Percentiles rank a stretch among this genome's conserved stretches.
Conservation (phyloP, 2,113 vertebrate genomes). For the Smithornis capensis region DNA sequence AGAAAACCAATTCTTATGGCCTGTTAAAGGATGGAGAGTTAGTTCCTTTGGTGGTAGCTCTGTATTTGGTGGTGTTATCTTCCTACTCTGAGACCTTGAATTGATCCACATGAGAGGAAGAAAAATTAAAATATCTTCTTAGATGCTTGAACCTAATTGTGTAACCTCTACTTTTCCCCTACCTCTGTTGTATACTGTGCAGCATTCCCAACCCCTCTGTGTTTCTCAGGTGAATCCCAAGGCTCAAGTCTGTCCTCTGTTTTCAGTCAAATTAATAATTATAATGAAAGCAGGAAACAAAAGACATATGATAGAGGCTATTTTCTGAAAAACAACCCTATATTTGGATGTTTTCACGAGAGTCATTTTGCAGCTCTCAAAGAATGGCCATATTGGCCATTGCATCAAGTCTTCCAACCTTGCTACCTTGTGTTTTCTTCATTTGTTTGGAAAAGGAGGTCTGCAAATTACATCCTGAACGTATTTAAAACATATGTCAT, state of each 20-base stretch:
- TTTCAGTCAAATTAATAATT: neutral
- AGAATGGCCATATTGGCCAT: neutral
- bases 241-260: neutral
- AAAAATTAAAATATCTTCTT: neutral
- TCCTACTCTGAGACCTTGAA: neutral
- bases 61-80: neutral
- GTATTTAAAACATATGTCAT: neutral
- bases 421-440: neutral
- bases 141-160: neutral
- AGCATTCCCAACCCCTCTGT: accelerated
- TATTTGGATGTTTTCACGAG: neutral
- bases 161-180: neutral
- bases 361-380: neutral
- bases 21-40: neutral
- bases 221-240: neutral
- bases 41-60: neutral
- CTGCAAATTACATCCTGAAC: neutral
- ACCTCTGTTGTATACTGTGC: neutral
- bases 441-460: neutral
- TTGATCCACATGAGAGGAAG: accelerated
- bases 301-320: no score
- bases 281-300: neutral
- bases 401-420: neutral
- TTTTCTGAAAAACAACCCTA: neutral
- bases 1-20: neutral